Conservation (phyloP, 2,113 vertebrate genomes). For the Acanthisitta chloris region DNA sequence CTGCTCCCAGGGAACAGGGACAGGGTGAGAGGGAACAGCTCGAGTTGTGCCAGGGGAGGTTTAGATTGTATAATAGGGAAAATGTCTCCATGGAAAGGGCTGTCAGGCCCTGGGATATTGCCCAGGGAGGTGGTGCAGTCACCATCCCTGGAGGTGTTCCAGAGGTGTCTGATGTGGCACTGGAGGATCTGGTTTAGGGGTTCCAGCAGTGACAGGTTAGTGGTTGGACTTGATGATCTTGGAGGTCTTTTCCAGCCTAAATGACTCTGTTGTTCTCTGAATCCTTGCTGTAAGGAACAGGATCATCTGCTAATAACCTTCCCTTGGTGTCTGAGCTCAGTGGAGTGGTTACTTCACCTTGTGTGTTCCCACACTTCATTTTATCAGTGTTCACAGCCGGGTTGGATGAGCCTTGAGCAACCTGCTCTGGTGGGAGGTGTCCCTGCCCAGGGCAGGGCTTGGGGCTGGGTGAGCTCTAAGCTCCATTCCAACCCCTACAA, state of each 20-base stretch:
- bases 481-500: too few relatives aligned
- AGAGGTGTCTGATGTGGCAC: not conserved
- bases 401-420: too few relatives aligned
- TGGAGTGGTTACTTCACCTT: not conserved
- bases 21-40: not conserved
- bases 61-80: not conserved
- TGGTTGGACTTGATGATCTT: not conserved
- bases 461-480: too few relatives aligned
- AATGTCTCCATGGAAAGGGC: not conserved
- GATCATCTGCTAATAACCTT: not conserved
- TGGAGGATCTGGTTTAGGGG: not conserved
- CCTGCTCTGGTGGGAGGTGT: too few relatives aligned
- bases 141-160: not conserved
- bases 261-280: not conserved
- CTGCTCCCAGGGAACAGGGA: not conserved
- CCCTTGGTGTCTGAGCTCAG: not conserved
- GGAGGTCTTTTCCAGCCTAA: not conserved
- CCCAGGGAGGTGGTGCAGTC: not conserved
- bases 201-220: not conserved
- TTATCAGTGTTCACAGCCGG: too few relatives aligned
- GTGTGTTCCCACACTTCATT: too few relatives aligned
- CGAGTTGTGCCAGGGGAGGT: not conserved
- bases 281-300: not conserved
- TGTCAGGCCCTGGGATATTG: not conserved
- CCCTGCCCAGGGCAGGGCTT: too few relatives aligned